phyloP scores from a whole-genome alignment of 1,140 invertebrate genomes.

The Oryzaephilus surinamensis region DNA sequence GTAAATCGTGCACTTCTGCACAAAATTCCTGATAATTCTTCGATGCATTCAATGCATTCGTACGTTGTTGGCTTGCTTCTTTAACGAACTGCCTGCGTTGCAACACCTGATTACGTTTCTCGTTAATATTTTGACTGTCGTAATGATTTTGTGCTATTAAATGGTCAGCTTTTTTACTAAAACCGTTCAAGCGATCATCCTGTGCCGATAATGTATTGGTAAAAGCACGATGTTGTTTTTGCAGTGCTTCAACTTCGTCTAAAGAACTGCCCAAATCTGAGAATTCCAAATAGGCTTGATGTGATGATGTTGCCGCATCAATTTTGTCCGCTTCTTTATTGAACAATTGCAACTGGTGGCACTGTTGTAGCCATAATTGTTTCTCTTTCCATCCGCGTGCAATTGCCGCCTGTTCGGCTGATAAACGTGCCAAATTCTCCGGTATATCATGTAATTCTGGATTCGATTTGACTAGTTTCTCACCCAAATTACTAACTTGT shows the following conservation, averaged over 20 bases:
- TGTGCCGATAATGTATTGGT: slow-evolving; percentile 87
- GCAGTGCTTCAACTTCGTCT: slow-evolving; percentile 87
- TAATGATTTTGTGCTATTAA: slow-evolving; percentile 78
- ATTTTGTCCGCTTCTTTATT: slow-evolving; percentile 96
- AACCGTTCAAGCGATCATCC: slow-evolving; percentile 80
- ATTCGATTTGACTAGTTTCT: slow-evolving; percentile 60
- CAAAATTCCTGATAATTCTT: slow-evolving; percentile 77
- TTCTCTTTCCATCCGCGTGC: slow-evolving; percentile 72
- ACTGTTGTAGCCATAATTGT: slow-evolving; percentile 71
- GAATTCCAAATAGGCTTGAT: slow-evolving; percentile 88
- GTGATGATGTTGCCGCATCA: slow-evolving; percentile 86
- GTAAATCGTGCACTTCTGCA: slow-evolving; percentile 78
- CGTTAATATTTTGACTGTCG: slow-evolving; percentile 67
- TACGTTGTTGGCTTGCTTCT: slow-evolving; percentile 58
- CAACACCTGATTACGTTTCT: slow-evolving; percentile 65
- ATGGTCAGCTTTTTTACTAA: slow-evolving; percentile 77
- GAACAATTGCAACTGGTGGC: slow-evolving; percentile 79
- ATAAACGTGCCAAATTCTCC: slow-evolving; percentile 61
- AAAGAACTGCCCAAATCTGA: slow-evolving; percentile 78
- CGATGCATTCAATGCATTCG: slow-evolving; percentile 63
- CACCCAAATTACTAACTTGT: slow-evolving; percentile 67
- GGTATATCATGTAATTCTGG: slow-evolving; percentile 56
- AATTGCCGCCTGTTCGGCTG: slow-evolving; percentile 66
- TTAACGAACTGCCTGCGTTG: slow-evolving; percentile 62
- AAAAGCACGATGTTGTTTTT: slow-evolving; percentile 92